Evolutionary conservation across 2,888 invertebrate genomes (phyloP).

Genomic region (Neoitamus cyanurus): DNA sequence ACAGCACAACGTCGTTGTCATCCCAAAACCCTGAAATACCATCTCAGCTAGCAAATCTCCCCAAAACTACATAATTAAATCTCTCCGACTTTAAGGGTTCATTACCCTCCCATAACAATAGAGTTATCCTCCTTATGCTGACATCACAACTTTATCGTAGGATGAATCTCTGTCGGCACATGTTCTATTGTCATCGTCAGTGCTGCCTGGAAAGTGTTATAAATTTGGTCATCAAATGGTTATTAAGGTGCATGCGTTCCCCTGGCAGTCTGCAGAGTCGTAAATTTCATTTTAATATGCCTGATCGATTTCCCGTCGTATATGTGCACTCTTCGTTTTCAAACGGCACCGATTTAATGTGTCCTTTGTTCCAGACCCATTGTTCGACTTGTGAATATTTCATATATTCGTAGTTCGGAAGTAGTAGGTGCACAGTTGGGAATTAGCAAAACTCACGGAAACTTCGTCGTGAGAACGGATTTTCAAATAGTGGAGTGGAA

Average conservation of each 20-base stretch:
- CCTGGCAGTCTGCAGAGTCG: not conserved
- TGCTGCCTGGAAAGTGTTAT: not conserved
- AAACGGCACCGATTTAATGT: not conserved
- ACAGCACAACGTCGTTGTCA: not conserved
- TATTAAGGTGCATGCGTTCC: not conserved
- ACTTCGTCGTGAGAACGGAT: not conserved
- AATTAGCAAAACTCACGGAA: constrained; percentile 6
- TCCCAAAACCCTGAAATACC: not conserved
- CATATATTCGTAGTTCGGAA: constrained; percentile 6
- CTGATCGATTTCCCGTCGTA: constrained; percentile 22
- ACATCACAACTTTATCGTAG: not conserved
- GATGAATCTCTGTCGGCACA: constrained; percentile 1
- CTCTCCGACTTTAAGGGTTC: not conserved
- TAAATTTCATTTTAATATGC: constrained; percentile 21
- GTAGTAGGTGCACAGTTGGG: not conserved
- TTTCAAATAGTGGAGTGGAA: not conserved
- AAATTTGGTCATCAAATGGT: constrained; percentile 17
- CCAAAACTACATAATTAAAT: not conserved
- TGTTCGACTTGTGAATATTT: constrained; percentile 16
- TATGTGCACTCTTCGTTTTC: not conserved
- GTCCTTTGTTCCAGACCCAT: constrained; percentile 3
- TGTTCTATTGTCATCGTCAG: not conserved
- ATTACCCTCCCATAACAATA: not conserved
- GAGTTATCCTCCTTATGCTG: not conserved
- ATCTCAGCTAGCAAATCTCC: not conserved